These are phyloP conservation scores for Tetranychus truncatus DNA, from an alignment of 2,888 invertebrate genomes.

Conservation along the genomic window DNA sequence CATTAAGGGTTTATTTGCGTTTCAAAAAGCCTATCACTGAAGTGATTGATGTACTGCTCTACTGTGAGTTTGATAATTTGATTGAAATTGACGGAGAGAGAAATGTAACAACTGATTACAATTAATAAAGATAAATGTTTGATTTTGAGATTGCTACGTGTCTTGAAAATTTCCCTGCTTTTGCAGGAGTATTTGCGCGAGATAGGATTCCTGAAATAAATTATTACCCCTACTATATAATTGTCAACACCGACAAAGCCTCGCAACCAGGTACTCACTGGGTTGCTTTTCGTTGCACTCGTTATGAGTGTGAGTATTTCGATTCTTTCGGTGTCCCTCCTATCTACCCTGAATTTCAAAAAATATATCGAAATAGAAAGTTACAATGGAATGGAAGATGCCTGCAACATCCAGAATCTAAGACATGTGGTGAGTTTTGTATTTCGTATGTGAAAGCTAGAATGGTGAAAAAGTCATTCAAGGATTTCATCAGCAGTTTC, in stretches of 20 bases:
- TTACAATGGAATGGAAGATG: too few relatives aligned
- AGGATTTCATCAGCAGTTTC: too few relatives aligned
- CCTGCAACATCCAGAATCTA: too few relatives aligned
- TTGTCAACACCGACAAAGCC: conserved; percentile 12
- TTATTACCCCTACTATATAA: neutral
- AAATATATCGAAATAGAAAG: too few relatives aligned
- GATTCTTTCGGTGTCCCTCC: conserved; percentile 17
- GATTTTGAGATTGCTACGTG: neutral
- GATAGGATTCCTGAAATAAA: neutral
- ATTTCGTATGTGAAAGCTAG: too few relatives aligned
- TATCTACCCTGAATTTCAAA: neutral
- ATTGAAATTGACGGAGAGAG: neutral
- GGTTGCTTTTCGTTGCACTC: neutral
- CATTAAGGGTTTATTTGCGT: conserved; percentile 1
- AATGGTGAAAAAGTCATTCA: too few relatives aligned
- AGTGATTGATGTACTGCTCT: neutral
- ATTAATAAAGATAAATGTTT: neutral
- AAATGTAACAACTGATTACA: neutral
- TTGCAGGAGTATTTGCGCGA: conserved; percentile 11
- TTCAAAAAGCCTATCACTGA: neutral
- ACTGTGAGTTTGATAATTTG: conserved; percentile 14
- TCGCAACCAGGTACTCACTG: conserved; percentile 12
- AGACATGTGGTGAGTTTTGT: too few relatives aligned
- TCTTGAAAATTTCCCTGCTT: neutral
- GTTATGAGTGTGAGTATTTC: conserved; percentile 15